Base-by-base conservation (phyloP, 2,113 vertebrate genomes). In the Lucifuga dentata region DNA sequence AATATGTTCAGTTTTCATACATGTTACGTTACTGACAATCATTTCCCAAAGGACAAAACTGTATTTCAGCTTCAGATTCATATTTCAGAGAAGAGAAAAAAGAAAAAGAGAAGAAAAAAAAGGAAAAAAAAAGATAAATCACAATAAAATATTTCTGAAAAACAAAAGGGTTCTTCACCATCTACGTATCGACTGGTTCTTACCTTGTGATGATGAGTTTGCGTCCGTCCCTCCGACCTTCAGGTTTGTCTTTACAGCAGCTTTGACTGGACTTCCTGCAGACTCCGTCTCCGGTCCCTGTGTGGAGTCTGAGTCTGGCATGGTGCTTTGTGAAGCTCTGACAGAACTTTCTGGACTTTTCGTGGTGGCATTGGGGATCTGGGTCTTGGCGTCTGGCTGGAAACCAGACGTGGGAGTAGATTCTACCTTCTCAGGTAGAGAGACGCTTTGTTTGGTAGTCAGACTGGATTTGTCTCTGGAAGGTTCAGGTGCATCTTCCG, bases 141-240 rank as follows among this genome's bases (percentile, higher is more conserved):
- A n/a, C n/a, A n/a, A n/a, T n/a, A n/a, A n/a, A n/a, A n/a, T n/a
- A n/a, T n/a, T n/a, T n/a, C n/a, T n/a, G n/a, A n/a, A n/a, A n/a
- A n/a, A n/a, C n/a, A n/a, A n/a, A n/a, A n/a, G n/a, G n/a, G n/a
- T n/a, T n/a, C n/a, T n/a, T n/a, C n/a, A n/a, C n/a, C n/a, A n/a
- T n/a, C n/a, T n/a, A n/a, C n/a, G n/a, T n/a, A n/a, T n/a, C n/a
- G n/a, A n/a, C n/a, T n/a, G n/a, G n/a, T n/a, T n/a, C 46, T 5
- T 26, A 79, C 76, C 64, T 51, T 58, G 62, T 36, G 15, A 13
- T 0, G 11, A 12, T 13, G 23, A 12, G 8, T 39, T 10, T 5
- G 2, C 49, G 16, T 73, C 20, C 1, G 36, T 2, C 11, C 2
- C 17, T 24, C 8, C 38, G 2, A 1, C 33, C 1, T 32, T 26